phyloP scores from a whole-genome alignment of 2,113 vertebrate genomes.

The Hyla sarda region DNA sequence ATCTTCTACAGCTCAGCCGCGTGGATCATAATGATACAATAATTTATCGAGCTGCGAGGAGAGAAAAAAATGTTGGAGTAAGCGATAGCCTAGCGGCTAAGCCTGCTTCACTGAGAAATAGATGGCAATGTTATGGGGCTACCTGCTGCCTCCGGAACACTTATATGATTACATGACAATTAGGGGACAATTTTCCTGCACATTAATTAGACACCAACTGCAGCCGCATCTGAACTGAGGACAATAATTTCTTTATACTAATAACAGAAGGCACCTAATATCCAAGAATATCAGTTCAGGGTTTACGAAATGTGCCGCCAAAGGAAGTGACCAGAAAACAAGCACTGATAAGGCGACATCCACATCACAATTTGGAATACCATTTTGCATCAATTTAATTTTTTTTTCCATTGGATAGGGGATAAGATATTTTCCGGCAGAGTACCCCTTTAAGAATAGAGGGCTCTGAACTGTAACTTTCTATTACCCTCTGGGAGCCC shows the following conservation, averaged over 20 bases:
- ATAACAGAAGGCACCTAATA: conserved; percentile 17
- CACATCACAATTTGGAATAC: no score
- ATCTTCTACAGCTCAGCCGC: background rate
- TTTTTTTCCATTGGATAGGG: no score
- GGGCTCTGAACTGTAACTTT: no score
- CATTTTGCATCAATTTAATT: no score
- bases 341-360: no score
- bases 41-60: conserved; percentile 74
- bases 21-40: conserved; percentile 43
- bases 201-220: conserved; percentile 68
- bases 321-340: background rate
- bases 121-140: conserved; percentile 71
- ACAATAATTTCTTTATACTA: conserved; percentile 48
- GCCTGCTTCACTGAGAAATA: conserved; percentile 66
- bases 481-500: no score
- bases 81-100: conserved; percentile 70
- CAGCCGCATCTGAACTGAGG: conserved; percentile 57
- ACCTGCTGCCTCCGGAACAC: conserved; percentile 65
- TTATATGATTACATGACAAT: conserved; percentile 71
- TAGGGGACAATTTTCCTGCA: conserved; percentile 70
- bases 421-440: no score
- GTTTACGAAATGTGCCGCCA: background rate
- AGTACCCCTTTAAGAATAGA: no score
- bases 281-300: conserved; percentile 31
- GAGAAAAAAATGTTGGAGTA: conserved; percentile 58